These are phyloP conservation scores for Serranus cabrilla DNA, from an alignment of 2,797 vertebrate genomes.

Conservation along the genomic window DNA sequence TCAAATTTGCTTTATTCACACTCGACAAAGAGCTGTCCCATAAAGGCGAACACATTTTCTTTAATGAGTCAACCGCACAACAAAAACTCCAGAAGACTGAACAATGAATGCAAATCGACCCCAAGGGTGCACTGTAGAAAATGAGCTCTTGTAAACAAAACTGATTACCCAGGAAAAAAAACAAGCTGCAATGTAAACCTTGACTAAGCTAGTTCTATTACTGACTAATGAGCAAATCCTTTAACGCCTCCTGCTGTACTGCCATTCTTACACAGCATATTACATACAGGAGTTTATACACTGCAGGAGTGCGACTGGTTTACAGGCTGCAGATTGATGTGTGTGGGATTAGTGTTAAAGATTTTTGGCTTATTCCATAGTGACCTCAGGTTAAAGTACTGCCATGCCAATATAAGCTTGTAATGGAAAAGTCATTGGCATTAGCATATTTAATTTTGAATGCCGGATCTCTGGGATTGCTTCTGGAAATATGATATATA, in stretches of 20 bases:
- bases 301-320: slow-evolving; percentile 38
- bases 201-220: slow-evolving; percentile 63
- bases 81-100: slow-evolving; percentile 59
- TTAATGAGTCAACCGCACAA: slow-evolving; percentile 64
- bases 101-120: slow-evolving; percentile 67
- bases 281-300: slow-evolving; percentile 44
- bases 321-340: slow-evolving; percentile 63
- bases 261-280: slow-evolving; percentile 11
- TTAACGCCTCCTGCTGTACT: slow-evolving; percentile 30
- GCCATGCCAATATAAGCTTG: slow-evolving; percentile 32
- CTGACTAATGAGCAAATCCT: slow-evolving; percentile 58
- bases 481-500: slow-evolving; percentile 23
- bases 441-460: slow-evolving; percentile 55
- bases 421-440: slow-evolving; percentile 51
- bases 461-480: slow-evolving; percentile 5
- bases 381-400: slow-evolving; percentile 61
- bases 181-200: slow-evolving; percentile 65
- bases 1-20: slow-evolving; percentile 50
- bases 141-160: slow-evolving; percentile 75
- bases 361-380: slow-evolving; percentile 72
- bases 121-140: slow-evolving; percentile 58
- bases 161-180: slow-evolving; percentile 61
- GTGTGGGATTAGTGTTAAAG: slow-evolving; percentile 75
- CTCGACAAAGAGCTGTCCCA: slow-evolving; percentile 39
- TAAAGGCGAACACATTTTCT: slow-evolving; percentile 61